Evolutionary conservation across 2,797 vertebrate genomes (phyloP), one percentile per base, ranked within the genome.

Genomic region (Typhlichthys eigenmanni): DNA sequence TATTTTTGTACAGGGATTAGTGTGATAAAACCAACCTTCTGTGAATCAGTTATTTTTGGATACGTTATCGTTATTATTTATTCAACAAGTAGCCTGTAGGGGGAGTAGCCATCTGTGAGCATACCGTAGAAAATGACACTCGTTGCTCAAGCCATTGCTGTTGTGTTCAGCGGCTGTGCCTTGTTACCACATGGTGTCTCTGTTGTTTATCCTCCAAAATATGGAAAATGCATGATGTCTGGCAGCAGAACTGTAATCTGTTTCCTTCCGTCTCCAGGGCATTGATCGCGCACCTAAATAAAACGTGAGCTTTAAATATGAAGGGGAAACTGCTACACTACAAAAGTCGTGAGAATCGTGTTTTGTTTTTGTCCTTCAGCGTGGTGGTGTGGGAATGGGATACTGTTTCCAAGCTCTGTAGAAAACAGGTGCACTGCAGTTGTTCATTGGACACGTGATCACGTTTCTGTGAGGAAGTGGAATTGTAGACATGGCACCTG

Each of bases 361-460:
- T 43, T 43, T 43, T 43, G 7, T 43, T 43, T 9, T 43, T 9
- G 38, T 10, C 38, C 76, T 74, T 12, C 2, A 64, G 72, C 68
- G 80, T 62, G 76, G 79, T 79, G 78, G 79, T 79, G 69, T 62
- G 62, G 78, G 57, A 70, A 58, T 2, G 34, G 48, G 78, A 75
- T 85, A 75, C 62, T 64, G 72, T 86, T 85, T 84, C 75, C 78
- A 81, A 79, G 78, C 79, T 47, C 60, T 72, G 69, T 10, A 55
- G 76, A 60, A 59, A 85, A 87, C 87, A 88, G 86, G 81, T 87
- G 87, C 66, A 67, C 13, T 10, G 76, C 86, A 88, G 83, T 87
- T 87, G 86, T 86, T 85, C 77, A 68, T 80, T 81, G 76, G 72
- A 81, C 71, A 71, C 74, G 19, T 19, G 11, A 66, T 60, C 69